phyloP scores from a whole-genome alignment of 1,140 invertebrate genomes.

The Philotrypesis tridentata region DNA sequence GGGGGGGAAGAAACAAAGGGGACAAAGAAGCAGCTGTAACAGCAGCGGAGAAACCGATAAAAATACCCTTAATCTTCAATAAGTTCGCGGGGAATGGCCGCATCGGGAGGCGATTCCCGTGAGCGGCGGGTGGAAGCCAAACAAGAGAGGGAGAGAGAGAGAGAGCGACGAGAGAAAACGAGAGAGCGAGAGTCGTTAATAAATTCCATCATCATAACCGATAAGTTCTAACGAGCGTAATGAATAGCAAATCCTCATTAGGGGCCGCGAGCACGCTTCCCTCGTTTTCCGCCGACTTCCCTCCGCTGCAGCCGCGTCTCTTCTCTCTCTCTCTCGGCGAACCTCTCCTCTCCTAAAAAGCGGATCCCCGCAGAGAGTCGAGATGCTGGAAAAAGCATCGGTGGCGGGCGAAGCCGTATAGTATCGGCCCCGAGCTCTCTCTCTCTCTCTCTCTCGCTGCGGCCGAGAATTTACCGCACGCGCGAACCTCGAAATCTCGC shows the following conservation, averaged over 20 bases:
- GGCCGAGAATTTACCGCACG: neutral
- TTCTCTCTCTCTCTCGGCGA: neutral
- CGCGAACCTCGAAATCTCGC: neutral
- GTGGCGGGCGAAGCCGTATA: neutral
- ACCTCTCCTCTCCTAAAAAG: neutral
- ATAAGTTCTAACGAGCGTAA: constrained; percentile 43
- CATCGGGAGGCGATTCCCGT: neutral
- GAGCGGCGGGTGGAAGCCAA: neutral
- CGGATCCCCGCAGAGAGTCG: neutral
- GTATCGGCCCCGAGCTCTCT: neutral
- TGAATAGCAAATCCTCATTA: constrained; percentile 44
- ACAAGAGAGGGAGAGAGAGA: neutral
- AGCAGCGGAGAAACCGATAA: neutral
- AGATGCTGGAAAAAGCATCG: neutral
- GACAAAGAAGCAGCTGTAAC: neutral
- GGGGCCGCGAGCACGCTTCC: constrained; percentile 18
- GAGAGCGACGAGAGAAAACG: neutral
- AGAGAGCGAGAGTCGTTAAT: constrained; percentile 16
- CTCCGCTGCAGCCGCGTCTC: neutral
- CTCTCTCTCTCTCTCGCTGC: neutral
- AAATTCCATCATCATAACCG: constrained; percentile 39
- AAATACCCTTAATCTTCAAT: constrained; percentile 34
- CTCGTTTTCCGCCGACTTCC: constrained; percentile 30
- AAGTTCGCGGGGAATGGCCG: constrained; percentile 8
- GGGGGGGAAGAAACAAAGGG: constrained; percentile 52